These are phyloP conservation scores for Pygoscelis antarcticus DNA, from an alignment of 2,113 vertebrate genomes.

Conservation along the genomic window DNA sequence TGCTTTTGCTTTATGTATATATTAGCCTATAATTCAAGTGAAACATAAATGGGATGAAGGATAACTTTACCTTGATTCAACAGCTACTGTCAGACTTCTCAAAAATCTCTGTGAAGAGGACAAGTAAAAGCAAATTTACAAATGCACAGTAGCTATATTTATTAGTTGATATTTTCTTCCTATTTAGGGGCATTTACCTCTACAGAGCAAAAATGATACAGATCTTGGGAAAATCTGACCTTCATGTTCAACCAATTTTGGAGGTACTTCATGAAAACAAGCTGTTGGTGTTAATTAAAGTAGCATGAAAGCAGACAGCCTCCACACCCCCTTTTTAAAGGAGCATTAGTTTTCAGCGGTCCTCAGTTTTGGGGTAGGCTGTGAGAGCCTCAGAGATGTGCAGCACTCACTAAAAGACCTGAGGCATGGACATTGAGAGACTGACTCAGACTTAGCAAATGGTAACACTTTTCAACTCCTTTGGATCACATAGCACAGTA, in stretches of 20 bases:
- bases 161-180: background rate
- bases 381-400: background rate
- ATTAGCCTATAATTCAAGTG: background rate
- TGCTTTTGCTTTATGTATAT: background rate
- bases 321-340: background rate
- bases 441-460: background rate
- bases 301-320: background rate
- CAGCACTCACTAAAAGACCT: background rate
- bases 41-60: background rate
- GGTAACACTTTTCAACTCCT: background rate
- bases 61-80: background rate
- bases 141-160: background rate
- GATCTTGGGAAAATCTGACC: background rate
- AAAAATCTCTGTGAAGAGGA: background rate
- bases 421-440: background rate
- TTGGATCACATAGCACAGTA: background rate
- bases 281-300: background rate
- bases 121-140: background rate
- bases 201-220: background rate
- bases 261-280: background rate
- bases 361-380: background rate
- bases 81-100: background rate
- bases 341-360: background rate
- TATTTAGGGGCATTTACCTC: background rate
- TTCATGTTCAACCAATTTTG: background rate